Base-by-base conservation (phyloP, 2,888 invertebrate genomes). In the Hermodice carunculata region DNA sequence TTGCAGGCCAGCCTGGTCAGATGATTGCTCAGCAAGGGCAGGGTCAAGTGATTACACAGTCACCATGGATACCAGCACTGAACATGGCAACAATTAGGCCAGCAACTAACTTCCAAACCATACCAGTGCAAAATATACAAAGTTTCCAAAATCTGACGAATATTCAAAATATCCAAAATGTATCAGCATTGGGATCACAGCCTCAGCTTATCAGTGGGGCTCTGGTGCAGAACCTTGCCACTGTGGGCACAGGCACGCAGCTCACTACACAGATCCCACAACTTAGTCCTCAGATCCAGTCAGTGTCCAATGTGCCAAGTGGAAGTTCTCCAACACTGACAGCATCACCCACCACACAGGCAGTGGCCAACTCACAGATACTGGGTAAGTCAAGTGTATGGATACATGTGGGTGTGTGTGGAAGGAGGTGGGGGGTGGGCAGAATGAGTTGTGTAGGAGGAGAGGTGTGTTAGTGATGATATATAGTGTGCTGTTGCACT, bases 121-220 rank as follows among this genome's bases (percentile, higher is more conserved):
- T n/a, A n/a, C n/a, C n/a, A 3, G 49, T 24, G 4, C 49, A 49
- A 17, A 24, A 26, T 49, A 6, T 49, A 17, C 49, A 49, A 24
- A 24, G 17, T 17, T 17, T 49, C 49, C 17, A 24, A 24, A 24
- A 28, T 24, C 49, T 26, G 26, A 19, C 24, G n/a, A 8, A 26
- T 28, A 28, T 17, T 6, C 17, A 17, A 49, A 49, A 26, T 17
- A 49, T 49, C 28, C 49, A 49, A 28, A 49, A 26, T 24, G 49
- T 24, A 24, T 28, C 49, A 26, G 24, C 17, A 24, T 17, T 40
- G 0, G 42, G 54, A 24, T 28, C 19, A 22, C 64, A 65, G 48
- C 42, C 44, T 24, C 68, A 68, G 43, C 29, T 60, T 6, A 19
- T 59, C 22, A 63, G 46, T 26, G 24, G 53, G 43, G 26, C 52